These are phyloP conservation scores for Gisinianus flammeolus DNA, from an alignment of 2,888 invertebrate genomes.

Conservation along the genomic window DNA sequence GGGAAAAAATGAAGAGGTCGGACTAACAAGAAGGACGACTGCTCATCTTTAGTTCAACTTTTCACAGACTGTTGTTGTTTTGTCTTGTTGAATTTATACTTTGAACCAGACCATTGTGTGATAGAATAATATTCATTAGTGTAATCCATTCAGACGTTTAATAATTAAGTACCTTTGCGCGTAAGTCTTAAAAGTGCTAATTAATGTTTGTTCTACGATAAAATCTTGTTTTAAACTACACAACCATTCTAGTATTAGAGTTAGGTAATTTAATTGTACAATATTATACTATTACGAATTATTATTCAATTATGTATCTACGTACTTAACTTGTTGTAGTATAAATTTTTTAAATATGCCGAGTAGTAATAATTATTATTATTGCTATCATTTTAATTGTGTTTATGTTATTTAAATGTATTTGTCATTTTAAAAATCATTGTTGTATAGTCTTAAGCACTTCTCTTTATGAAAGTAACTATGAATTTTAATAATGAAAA, in stretches of 20 bases:
- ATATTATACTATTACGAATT: no score
- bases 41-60: conserved; percentile 21
- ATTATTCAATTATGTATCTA: neutral
- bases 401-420: no score
- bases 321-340: neutral
- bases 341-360: no score
- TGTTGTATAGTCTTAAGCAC: no score
- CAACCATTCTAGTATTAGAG: conserved; percentile 5
- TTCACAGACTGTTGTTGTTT: conserved; percentile 3
- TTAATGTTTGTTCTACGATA: neutral
- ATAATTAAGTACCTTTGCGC: conserved; percentile 31
- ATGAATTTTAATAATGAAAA: no score
- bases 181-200: conserved; percentile 31
- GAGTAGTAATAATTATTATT: no score
- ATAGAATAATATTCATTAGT: conserved; percentile 40
- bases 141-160: no score
- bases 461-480: no score
- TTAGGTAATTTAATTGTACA: neutral
- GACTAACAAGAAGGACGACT: neutral
- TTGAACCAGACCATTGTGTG: conserved; percentile 43
- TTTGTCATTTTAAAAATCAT: no score
- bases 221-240: conserved; percentile 7
- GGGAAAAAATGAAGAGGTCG: no score
- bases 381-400: no score
- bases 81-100: neutral